These are phyloP conservation scores for Corythucha ciliata DNA, from an alignment of 2,888 invertebrate species.

Conservation along the genomic window DNA sequence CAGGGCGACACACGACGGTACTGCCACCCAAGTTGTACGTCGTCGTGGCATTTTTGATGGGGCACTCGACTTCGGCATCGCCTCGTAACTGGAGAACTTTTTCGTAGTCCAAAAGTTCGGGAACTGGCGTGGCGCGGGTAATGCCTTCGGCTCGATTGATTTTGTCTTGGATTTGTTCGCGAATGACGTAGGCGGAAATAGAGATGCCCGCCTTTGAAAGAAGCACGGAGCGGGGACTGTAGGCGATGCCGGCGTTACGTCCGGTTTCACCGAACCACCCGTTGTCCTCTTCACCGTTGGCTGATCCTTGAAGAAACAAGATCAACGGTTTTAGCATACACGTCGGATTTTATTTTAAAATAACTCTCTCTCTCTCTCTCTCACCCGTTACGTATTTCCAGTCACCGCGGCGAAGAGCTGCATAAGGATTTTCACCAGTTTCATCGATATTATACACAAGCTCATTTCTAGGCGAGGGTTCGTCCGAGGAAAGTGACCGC, in stretches of 20 bases:
- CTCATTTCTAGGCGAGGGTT: constrained; percentile 42
- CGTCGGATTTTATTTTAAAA: not conserved
- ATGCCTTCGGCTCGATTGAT: constrained; percentile 13
- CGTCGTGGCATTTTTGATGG: constrained; percentile 17
- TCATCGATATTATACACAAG: constrained; percentile 85
- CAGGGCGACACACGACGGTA: constrained; percentile 38
- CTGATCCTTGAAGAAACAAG: constrained; percentile 22
- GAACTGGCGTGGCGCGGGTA: not conserved
- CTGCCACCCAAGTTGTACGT: too few relatives aligned
- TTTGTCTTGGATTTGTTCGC: constrained; percentile 42
- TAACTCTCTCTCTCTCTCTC: constrained; percentile 7
- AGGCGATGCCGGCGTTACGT: constrained; percentile 39
- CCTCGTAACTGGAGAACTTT: constrained; percentile 37
- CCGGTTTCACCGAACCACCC: constrained; percentile 45
- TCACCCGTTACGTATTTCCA: constrained; percentile 43
- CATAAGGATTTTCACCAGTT: constrained; percentile 41
- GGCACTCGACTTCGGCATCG: constrained; percentile 38
- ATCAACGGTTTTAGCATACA: not conserved
- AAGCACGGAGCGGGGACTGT: constrained; percentile 43
- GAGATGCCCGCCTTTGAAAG: constrained; percentile 44
- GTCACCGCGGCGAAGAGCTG: constrained; percentile 41
- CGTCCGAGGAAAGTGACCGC: constrained; percentile 42
- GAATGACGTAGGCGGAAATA: constrained; percentile 45
- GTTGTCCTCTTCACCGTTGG: constrained; percentile 36
- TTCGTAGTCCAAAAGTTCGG: constrained; percentile 32